Evolutionary conservation across 2,888 invertebrate species (phyloP), one percentile per base, ranked within the genome.

Genomic region (Nudaria mundana): DNA sequence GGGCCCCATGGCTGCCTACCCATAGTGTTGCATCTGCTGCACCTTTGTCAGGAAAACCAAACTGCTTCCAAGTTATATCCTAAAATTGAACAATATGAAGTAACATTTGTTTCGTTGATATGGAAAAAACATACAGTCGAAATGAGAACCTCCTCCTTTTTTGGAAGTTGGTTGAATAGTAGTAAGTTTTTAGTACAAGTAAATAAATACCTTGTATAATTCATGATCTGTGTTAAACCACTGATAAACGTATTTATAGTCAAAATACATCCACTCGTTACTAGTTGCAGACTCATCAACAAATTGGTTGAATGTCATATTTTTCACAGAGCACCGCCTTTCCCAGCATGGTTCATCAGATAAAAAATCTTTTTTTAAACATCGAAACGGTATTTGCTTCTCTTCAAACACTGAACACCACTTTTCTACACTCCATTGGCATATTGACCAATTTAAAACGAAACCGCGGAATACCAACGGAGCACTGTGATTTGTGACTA

Each of bases 1-100:
- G 96, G 2, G 98, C 95, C 2, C 95, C 95, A 62, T 89, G 85
- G 44, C 93, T 94, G 18, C 98, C 97, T 55, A 98, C 91, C 98
- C 98, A 98, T 37, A 97, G 81, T 2, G 96, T 96, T 32, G 94
- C 93, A 44, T 96, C 93, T 7, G 87, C 66, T 2, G 92, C 91
- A 50, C 89, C 86, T 57, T 93, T 90, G 2, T 93, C 91, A 7
- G 90, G 76, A 71, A 94, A 94, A 0, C 97, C 97, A 76, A 96
- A 92, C 40, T 81, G 77, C 14, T 85, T 76, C 93, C 96, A 97
- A 30, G 74, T 71, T 37, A 84, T 46, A 51, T 66, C 68, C 81
- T 81, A 44, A 15, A 59, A 51, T 32, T n/a, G 5, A 2, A 40
- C 7, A n/a, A 36, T 3, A 15, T 4, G 2, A 16, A 16, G 3